phyloP scores from a whole-genome alignment of 2,888 invertebrate species.

The Platycnemis pennipes region DNA sequence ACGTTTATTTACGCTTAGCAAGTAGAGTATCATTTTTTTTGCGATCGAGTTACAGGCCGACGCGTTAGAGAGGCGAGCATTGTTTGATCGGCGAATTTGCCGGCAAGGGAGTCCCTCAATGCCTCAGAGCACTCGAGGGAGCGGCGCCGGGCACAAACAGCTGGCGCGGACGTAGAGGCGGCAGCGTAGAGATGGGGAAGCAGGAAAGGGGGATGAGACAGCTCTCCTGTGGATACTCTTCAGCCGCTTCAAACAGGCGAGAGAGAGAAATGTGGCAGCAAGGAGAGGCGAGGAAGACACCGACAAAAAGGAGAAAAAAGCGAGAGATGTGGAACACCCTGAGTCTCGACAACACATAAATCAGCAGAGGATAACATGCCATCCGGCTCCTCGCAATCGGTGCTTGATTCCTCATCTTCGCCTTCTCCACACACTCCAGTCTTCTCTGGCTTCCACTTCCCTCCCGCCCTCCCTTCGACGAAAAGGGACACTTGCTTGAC shows the following conservation, averaged over 20 bases:
- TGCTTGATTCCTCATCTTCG: too few relatives aligned
- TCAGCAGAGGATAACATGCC: background rate
- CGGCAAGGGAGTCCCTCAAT: too few relatives aligned
- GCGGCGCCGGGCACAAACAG: too few relatives aligned
- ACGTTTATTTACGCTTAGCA: too few relatives aligned
- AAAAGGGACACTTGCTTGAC: slow-evolving; percentile 13
- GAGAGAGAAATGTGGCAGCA: background rate
- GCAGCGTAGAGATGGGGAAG: too few relatives aligned
- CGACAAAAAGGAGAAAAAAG: background rate
- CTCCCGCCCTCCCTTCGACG: background rate
- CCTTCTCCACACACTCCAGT: background rate
- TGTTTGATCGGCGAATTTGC: too few relatives aligned
- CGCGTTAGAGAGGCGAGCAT: too few relatives aligned
- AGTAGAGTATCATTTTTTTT: too few relatives aligned
- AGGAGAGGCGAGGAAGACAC: background rate
- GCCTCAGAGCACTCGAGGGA: too few relatives aligned
- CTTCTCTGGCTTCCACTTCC: background rate
- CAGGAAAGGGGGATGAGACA: background rate
- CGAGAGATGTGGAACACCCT: background rate
- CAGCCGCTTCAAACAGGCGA: background rate
- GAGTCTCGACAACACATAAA: background rate
- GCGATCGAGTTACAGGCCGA: too few relatives aligned
- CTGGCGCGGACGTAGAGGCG: too few relatives aligned
- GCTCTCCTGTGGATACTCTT: background rate
- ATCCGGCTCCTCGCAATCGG: background rate